Conservation (phyloP, 2,888 invertebrate species). For the Beris morrisii region DNA sequence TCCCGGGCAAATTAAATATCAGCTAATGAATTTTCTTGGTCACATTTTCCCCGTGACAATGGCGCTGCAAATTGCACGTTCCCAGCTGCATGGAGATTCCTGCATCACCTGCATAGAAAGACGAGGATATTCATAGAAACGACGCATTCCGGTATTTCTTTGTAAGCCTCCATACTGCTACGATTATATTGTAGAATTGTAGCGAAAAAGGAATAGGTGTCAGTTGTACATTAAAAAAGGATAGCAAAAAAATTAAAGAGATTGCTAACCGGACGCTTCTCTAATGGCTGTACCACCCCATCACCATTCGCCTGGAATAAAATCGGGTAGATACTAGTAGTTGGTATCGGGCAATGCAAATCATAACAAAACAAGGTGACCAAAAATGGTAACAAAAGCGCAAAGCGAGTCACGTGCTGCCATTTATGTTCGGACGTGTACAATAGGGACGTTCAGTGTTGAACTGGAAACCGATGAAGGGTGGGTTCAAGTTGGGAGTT, state of each 20-base stretch:
- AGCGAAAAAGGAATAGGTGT: constrained; percentile 24
- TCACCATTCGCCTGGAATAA: background rate
- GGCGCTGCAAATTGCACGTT: constrained; percentile 15
- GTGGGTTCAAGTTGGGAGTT: background rate
- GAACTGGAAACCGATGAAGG: background rate
- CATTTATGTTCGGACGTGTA: constrained; percentile 54
- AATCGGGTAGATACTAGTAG: background rate
- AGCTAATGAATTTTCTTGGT: constrained; percentile 12
- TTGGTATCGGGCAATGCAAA: constrained; percentile 29
- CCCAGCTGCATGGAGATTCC: constrained; percentile 5
- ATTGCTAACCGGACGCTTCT: constrained; percentile 4
- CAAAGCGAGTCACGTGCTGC: constrained; percentile 50
- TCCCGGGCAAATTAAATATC: constrained; percentile 19
- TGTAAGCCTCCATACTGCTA: constrained; percentile 14
- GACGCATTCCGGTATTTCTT: constrained; percentile 4
- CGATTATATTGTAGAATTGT: constrained; percentile 16
- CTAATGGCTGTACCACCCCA: constrained; percentile 17
- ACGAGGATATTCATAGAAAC: background rate
- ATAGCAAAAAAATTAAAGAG: constrained; percentile 20
- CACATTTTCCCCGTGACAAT: constrained; percentile 21
- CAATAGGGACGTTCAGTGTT: constrained; percentile 42
- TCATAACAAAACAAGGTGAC: constrained; percentile 17
- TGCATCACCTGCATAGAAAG: background rate
- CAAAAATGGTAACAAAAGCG: constrained; percentile 5
- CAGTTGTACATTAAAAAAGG: background rate